Evolutionary conservation across 1,140 invertebrate genomes (phyloP), one percentile per base, ranked within the genome.

Genomic region (Drosophila seguyi): DNA sequence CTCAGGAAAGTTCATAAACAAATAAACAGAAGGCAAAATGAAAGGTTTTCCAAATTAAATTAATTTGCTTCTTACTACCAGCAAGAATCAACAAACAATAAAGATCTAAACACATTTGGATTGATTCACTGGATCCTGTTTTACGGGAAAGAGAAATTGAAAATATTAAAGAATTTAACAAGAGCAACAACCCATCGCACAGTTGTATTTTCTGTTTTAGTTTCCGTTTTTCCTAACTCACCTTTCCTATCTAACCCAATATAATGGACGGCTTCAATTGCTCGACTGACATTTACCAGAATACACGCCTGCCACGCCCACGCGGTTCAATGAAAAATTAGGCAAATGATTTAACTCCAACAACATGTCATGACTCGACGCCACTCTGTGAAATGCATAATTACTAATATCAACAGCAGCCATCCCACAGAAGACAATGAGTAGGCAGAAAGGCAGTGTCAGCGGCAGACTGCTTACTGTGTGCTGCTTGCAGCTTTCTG

Each of bases 321-420:
- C 53, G 1, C 14, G 22, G 55, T 59, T 59, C 69, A 73, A 44
- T 73, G 69, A 58, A 72, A 72, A 73, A 73, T 73, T 72, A 73
- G 67, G 44, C 69, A 73, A 72, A 72, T 59, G 67, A 73, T 59
- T 73, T n/a, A 45, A 65, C 45, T 53, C 44, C 39, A 50, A 59
- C 42, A 59, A 76, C 59, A 73, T 79, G 62, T 59, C 69, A 73
- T 73, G 69, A 58, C 55, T 74, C 75, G 69, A 72, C 50, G 58
- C 75, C 73, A 78, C 62, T 81, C 69, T 81, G 63, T 66, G 78
- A 85, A 81, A 78, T 74, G 73, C 69, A 58, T 77, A 84, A 85
- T 85, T 85, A 85, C 77, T 85, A 78, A 85, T 81, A 85, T 74
- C 82, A 75, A 84, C 68, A 68, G 75, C 42, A 67, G 47, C 47